Conservation (phyloP, 2,113 vertebrate species). For the Carlito syrichta region DNA sequence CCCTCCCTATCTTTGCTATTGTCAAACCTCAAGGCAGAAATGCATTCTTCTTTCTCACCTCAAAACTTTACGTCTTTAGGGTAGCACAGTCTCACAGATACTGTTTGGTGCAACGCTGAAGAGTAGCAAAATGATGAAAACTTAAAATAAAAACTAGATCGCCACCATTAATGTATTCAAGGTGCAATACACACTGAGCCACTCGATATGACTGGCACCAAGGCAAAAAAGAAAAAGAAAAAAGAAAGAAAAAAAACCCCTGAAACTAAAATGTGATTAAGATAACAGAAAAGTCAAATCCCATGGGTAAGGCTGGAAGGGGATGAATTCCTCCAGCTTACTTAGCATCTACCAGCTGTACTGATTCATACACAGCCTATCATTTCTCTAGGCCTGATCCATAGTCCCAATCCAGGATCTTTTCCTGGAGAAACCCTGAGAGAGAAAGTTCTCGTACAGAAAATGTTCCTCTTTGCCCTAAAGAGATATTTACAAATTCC, state of each 20-base stretch:
- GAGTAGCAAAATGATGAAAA: not conserved
- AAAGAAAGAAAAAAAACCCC: not conserved
- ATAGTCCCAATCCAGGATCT: not conserved
- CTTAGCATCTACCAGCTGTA: not conserved
- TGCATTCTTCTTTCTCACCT: slow-evolving; percentile 5
- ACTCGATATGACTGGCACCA: not conserved
- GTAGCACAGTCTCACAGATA: not conserved
- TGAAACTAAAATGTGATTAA: slow-evolving; percentile 42
- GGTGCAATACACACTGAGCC: not conserved
- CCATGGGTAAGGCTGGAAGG: not conserved
- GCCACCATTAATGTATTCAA: not conserved
- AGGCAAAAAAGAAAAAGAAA: not conserved
- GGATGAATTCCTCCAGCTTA: not conserved
- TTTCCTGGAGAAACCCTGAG: not conserved
- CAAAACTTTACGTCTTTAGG: not conserved
- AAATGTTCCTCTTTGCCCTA: slow-evolving; percentile 18
- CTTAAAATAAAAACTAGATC: slow-evolving; percentile 1
- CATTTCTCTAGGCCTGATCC: slow-evolving; percentile 2
- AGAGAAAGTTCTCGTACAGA: slow-evolving; percentile 39
- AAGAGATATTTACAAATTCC: slow-evolving; percentile 33
- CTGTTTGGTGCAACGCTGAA: not conserved
- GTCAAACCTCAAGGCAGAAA: slow-evolving; percentile 18
- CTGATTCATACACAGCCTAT: slow-evolving; percentile 11
- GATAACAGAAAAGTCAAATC: slow-evolving; percentile 9
- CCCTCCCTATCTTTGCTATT: not conserved